A percentile compares a stretch with the other conserved stretches of the same genome.
phyloP scores from a whole-genome alignment of 2,797 vertebrate species.

The Hemitrygon akajei region DNA sequence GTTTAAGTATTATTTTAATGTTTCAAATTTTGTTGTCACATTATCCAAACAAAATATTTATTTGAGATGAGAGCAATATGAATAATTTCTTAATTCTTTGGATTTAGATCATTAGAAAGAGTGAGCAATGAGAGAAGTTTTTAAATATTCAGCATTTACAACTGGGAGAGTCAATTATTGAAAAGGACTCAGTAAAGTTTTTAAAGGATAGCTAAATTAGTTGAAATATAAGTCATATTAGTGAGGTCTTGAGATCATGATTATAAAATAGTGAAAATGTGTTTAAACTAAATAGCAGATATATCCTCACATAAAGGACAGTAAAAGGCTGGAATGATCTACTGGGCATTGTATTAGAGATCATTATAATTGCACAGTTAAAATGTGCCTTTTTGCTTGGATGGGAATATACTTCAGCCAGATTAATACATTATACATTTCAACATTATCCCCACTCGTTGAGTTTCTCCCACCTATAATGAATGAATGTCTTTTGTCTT shows the following conservation, averaged over 20 bases:
- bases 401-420: background rate
- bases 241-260: background rate
- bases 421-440: background rate
- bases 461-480: too few species aligned
- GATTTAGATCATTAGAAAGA: background rate
- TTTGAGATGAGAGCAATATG: background rate
- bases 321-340: background rate
- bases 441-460: background rate
- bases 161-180: background rate
- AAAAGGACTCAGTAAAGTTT: background rate
- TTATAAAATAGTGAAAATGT: background rate
- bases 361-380: background rate
- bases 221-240: background rate
- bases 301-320: background rate
- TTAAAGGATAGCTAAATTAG: background rate
- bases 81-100: background rate
- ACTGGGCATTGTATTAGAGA: background rate
- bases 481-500: background rate
- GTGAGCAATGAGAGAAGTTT: background rate
- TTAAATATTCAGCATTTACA: background rate
- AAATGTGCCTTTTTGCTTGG: background rate
- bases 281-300: background rate
- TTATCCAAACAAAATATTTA: background rate
- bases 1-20: background rate
- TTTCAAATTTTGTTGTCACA: background rate